These are phyloP conservation scores for Brachystomella parvula DNA, from an alignment of 1,140 invertebrate genomes.

Conservation along the genomic window DNA sequence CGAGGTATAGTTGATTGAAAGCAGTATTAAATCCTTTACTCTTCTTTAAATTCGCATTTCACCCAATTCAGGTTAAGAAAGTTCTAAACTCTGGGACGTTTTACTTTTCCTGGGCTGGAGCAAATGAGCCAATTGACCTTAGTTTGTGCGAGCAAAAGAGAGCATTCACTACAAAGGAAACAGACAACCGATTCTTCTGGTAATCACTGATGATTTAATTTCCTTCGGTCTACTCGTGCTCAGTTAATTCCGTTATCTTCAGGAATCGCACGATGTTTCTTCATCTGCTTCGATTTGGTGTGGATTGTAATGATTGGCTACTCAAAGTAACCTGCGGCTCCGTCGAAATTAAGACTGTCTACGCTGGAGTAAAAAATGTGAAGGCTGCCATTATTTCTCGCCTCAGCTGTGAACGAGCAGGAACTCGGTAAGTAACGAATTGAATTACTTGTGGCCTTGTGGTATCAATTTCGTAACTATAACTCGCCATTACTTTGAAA, in stretches of 20 bases:
- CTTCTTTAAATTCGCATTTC: not conserved
- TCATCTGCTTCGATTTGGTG: slow-evolving; percentile 78
- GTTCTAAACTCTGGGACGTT: slow-evolving; percentile 92
- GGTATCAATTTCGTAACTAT: too few relatives aligned
- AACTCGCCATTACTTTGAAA: slow-evolving; percentile 13
- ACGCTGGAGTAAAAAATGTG: slow-evolving; percentile 85
- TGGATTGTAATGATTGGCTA: slow-evolving; percentile 80
- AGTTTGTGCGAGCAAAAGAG: slow-evolving; percentile 85
- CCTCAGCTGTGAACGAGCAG: slow-evolving; percentile 91
- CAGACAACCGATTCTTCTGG: slow-evolving; percentile 95
- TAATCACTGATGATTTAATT: slow-evolving; percentile 41
- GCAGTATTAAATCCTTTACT: not conserved
- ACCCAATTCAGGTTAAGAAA: slow-evolving; percentile 48
- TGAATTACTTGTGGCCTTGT: not conserved
- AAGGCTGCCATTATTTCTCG: slow-evolving; percentile 88
- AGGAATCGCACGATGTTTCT: slow-evolving; percentile 90
- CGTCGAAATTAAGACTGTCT: slow-evolving; percentile 90
- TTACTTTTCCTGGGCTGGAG: slow-evolving; percentile 77
- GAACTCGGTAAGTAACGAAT: slow-evolving; percentile 58
- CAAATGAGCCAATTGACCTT: slow-evolving; percentile 62
- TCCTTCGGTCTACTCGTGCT: not conserved
- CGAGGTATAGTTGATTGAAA: slow-evolving; percentile 53
- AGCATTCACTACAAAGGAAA: slow-evolving; percentile 60
- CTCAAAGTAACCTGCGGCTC: slow-evolving; percentile 91
- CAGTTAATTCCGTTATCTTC: slow-evolving; percentile 23